A percentile compares a stretch with the other conserved stretches of the same genome.
phyloP scores from a whole-genome alignment of 92 coral and sea anemone genomes.

The Phenganax subtilis region DNA sequence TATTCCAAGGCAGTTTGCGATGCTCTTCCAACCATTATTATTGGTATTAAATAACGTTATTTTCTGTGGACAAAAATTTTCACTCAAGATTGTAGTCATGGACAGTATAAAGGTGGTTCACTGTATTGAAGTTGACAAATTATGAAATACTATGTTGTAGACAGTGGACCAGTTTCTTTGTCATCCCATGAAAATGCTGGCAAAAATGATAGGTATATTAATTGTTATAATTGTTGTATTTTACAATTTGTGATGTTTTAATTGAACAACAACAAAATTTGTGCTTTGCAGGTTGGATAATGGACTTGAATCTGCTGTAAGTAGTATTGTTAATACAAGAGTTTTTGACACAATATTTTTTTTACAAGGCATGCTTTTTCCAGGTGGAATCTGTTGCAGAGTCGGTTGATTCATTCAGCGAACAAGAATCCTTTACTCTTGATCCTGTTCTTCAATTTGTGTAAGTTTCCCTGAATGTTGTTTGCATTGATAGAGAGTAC shows the following conservation, averaged over 20 bases:
- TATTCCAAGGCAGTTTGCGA: no score
- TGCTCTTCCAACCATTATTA: no score
- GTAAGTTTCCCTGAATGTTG: slow-evolving; percentile 48
- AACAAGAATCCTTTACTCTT: slow-evolving; percentile 55
- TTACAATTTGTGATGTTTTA: background rate
- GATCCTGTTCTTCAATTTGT: slow-evolving; percentile 79
- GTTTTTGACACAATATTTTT: background rate
- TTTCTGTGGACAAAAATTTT: no score
- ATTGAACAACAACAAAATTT: background rate
- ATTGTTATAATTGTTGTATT: background rate
- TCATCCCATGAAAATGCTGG: slow-evolving; percentile 25
- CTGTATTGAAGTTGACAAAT: no score
- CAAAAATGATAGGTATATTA: background rate
- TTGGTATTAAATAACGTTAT: no score
- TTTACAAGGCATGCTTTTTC: background rate
- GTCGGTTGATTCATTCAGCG: slow-evolving; percentile 26
- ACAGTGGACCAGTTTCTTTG: slow-evolving; percentile 10
- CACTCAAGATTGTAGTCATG: no score
- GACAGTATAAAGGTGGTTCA: no score
- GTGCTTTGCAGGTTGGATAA: background rate
- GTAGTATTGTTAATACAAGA: background rate
- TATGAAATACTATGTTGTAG: background rate
- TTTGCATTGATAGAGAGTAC: background rate
- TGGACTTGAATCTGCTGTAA: slow-evolving; percentile 17
- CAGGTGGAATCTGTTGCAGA: slow-evolving; percentile 20